Evolutionary conservation across 2,113 vertebrate genomes (phyloP).

Genomic region (Corydoras sp.): DNA sequence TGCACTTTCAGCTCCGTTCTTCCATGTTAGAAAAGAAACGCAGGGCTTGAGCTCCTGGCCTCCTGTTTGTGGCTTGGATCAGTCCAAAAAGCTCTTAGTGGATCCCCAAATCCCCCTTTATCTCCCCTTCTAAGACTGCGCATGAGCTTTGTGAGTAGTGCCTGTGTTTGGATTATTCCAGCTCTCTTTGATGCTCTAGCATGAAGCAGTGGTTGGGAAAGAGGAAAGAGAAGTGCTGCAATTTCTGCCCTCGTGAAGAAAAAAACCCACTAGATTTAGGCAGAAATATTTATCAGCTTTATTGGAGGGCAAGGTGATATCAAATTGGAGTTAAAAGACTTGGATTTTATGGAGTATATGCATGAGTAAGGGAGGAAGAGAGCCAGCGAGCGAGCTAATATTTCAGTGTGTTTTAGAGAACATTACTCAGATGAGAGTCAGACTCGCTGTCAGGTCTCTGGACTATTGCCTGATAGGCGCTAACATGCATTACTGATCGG

Average conservation of each 20-base stretch:
- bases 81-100: slow-evolving; percentile 53
- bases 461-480: slow-evolving; percentile 64
- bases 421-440: slow-evolving; percentile 54
- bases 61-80: slow-evolving; percentile 54
- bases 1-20: slow-evolving; percentile 17
- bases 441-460: slow-evolving; percentile 56
- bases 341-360: slow-evolving; percentile 57
- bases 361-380: slow-evolving; percentile 29
- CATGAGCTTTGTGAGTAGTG: slow-evolving; percentile 38
- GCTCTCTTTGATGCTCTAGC: slow-evolving; percentile 36
- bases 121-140: slow-evolving; percentile 44
- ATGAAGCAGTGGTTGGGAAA: slow-evolving; percentile 19
- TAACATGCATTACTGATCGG: slow-evolving; percentile 65
- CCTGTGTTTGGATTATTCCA: slow-evolving; percentile 45
- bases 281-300: slow-evolving; percentile 68
- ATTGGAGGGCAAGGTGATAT: slow-evolving; percentile 65
- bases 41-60: slow-evolving; percentile 40
- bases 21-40: slow-evolving; percentile 1
- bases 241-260: slow-evolving; percentile 53
- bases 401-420: slow-evolving; percentile 59
- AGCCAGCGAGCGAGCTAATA: slow-evolving; percentile 59
- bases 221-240: slow-evolving; percentile 20
- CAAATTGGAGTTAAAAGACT: slow-evolving; percentile 65
- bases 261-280: slow-evolving; percentile 64
- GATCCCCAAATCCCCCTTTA: slow-evolving; percentile 52